phyloP scores from a whole-genome alignment of 2,113 vertebrate species.

The Thamnophis sirtalis region DNA sequence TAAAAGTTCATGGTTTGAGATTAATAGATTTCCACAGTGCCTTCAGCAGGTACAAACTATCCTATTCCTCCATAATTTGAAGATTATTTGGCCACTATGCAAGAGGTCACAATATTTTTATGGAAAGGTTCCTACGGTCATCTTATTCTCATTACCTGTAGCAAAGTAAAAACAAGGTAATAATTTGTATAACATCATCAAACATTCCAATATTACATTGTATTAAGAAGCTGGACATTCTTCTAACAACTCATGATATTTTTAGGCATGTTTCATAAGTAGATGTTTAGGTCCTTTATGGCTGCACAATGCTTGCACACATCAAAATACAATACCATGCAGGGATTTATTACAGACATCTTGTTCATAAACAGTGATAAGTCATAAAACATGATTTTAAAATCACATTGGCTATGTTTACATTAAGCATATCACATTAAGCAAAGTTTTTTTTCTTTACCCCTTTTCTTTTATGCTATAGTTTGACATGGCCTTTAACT shows the following conservation, averaged over 20 bases:
- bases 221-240: not conserved
- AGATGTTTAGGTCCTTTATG: not conserved
- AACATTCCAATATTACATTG: not conserved
- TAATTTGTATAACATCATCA: not conserved
- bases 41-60: conserved; percentile 2
- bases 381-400: not conserved
- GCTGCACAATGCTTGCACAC: not conserved
- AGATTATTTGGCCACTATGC: conserved; percentile 19
- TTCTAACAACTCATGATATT: not conserved
- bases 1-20: conserved; percentile 59
- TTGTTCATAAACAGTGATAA: not conserved
- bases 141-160: conserved; percentile 14
- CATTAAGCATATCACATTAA: not conserved
- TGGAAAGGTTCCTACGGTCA: conserved; percentile 36
- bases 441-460: not conserved
- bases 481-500: not conserved
- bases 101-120: conserved; percentile 40
- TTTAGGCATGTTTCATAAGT: not conserved
- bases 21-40: conserved; percentile 38
- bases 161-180: conserved; percentile 6
- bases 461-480: not conserved
- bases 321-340: not conserved
- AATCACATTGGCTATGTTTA: not conserved
- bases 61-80: not conserved
- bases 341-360: not conserved